Percentiles rank a stretch among this genome's conserved stretches.
These are phyloP conservation scores for Lordiphosa collinella DNA, from an alignment of 1,140 invertebrate species.

Conservation along the genomic window DNA sequence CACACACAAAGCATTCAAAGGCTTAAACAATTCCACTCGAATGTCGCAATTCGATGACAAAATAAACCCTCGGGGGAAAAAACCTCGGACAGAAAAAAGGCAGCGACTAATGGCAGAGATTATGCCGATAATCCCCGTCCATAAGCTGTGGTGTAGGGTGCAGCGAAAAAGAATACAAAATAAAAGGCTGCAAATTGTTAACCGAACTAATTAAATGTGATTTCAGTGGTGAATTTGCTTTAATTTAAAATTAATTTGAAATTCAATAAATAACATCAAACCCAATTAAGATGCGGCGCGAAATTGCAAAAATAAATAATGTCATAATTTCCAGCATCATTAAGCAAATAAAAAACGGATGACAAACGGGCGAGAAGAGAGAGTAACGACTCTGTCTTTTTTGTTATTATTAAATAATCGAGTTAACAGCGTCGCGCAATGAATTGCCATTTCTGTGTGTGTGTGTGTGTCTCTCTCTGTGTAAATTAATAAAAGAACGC, in stretches of 20 bases:
- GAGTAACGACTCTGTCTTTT: conserved; percentile 13
- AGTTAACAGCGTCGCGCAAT: conserved; percentile 40
- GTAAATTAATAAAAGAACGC: conserved; percentile 27
- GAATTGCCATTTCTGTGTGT: conserved; percentile 12
- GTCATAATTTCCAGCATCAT: conserved; percentile 42
- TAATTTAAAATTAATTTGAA: conserved; percentile 53
- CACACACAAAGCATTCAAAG: conserved; percentile 4
- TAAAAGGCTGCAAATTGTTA: conserved; percentile 26
- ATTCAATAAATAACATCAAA: conserved; percentile 52
- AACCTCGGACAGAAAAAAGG: background rate
- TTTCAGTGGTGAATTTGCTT: conserved; percentile 51
- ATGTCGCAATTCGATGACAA: conserved; percentile 17
- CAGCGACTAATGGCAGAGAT: conserved; percentile 19
- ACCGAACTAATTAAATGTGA: conserved; percentile 58
- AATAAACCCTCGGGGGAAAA: conserved; percentile 6
- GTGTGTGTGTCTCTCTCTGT: background rate
- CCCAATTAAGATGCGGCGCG: conserved; percentile 33
- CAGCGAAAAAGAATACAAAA: background rate
- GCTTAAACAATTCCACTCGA: conserved; percentile 8
- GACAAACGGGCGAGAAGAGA: conserved; percentile 4
- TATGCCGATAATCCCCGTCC: conserved; percentile 22
- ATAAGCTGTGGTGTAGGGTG: conserved; percentile 2
- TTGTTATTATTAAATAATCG: conserved; percentile 32
- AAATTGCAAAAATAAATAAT: conserved; percentile 43
- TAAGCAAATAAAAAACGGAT: conserved; percentile 32